These are phyloP conservation scores for Drosophila conformis DNA, from an alignment of 2,888 invertebrate genomes.

Conservation along the genomic window DNA sequence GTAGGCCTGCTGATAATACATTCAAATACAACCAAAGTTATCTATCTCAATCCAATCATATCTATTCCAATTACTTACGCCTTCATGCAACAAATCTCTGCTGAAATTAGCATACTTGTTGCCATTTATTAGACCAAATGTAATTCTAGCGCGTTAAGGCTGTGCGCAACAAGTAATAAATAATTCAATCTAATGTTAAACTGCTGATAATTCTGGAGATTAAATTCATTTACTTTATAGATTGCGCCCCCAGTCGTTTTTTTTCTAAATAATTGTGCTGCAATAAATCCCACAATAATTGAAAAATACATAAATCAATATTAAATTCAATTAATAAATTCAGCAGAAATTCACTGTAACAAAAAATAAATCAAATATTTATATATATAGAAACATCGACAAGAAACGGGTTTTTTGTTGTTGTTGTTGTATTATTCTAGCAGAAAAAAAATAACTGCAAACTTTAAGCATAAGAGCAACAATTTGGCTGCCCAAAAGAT, in stretches of 20 bases:
- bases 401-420: conserved; percentile 13
- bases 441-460: conserved; percentile 23
- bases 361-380: neutral
- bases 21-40: neutral
- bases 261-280: neutral
- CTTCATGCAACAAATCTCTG: neutral
- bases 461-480: conserved; percentile 27
- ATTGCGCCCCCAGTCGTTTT: neutral
- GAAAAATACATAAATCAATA: neutral
- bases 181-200: conserved; percentile 8
- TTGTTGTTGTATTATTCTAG: neutral
- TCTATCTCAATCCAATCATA: neutral
- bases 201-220: neutral
- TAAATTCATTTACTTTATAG: neutral
- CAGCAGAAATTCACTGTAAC: neutral
- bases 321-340: neutral
- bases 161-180: neutral
- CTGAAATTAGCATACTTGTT: conserved; percentile 6
- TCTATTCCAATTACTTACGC: neutral
- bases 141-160: neutral
- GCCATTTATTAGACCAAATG: neutral
- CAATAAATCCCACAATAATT: conserved; percentile 8
- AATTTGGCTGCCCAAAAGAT: conserved; percentile 42
- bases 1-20: neutral
- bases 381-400: neutral